Base-by-base conservation (phyloP, 2,797 vertebrate species). In the Acestrorhynchus altus region DNA sequence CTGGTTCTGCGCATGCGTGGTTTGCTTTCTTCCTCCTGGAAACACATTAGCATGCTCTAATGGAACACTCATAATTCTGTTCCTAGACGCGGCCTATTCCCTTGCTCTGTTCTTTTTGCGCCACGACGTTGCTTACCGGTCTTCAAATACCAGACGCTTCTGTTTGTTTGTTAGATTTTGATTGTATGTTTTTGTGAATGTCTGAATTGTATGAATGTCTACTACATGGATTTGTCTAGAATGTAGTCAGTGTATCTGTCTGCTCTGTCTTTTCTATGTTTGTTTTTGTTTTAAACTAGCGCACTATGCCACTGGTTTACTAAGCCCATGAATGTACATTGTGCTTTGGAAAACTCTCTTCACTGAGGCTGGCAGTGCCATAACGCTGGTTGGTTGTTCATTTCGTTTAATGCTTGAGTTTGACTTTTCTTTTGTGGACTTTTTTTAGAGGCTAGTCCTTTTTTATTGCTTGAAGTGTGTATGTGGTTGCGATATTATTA, bases 201-300 rank as follows among this genome's bases (percentile, higher is more conserved):
- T 10, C 31, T 20, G 78, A n/a, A n/a, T n/a, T 40, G 16, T 15
- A 31, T 72, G 69, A 22, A 20, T 72, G 61, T 63, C 18, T 42
- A 20, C n/a, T n/a, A 64, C 54, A 24, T 72, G 16, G 20, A 66
- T 26, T 65, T 65, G 7, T 12, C 44, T 24, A 47, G 44, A 47
- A 16, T 66, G 64, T 66, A 47, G 64, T 16, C 64, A 46, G 42
- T 66, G 42, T 66, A 44, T 46, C 18, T 69, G 31, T 65, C 16
- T 39, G 16, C 22, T 46, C 18, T 69, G 31, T 65, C 16, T 39
- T 11, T 47, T 72, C 16, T 56, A 13, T 57, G n/a, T 59, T 79
- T 24, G 59, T 78, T 85, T 89, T 64, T 73, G 10, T 87, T 90
- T 71, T 82, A 88, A 88, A 87, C 87, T 74, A 68, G 70, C 22